phyloP scores from a whole-genome alignment of 2,888 invertebrate species.

The Drosophila subsilvestris region DNA sequence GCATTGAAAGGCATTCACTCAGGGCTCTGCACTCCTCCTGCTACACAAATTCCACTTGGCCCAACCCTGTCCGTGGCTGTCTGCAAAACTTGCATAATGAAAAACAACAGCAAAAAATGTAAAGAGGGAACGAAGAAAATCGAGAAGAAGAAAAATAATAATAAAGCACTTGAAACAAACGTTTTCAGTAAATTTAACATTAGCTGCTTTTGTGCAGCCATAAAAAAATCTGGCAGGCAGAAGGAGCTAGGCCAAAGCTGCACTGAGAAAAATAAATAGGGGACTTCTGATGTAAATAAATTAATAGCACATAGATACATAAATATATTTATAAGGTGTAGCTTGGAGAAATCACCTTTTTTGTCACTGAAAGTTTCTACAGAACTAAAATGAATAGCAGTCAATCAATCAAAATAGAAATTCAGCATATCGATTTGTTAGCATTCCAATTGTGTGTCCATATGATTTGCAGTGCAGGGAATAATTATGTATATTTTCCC shows the following conservation, averaged over 20 bases:
- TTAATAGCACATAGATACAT: background rate
- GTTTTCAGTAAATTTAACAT: slow-evolving; percentile 80
- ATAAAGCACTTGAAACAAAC: slow-evolving; percentile 81
- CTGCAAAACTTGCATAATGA: slow-evolving; percentile 47
- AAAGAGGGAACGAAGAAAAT: slow-evolving; percentile 21
- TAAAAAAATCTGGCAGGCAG: slow-evolving; percentile 63
- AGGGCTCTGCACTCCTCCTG: background rate
- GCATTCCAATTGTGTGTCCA: no score
- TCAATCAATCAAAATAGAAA: no score
- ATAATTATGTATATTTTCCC: background rate
- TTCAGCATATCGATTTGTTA: no score
- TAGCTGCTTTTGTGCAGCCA: slow-evolving; percentile 70
- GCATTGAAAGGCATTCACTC: slow-evolving; percentile 50
- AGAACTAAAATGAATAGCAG: no score
- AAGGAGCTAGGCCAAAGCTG: slow-evolving; percentile 12
- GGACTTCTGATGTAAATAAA: background rate
- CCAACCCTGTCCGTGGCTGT: background rate
- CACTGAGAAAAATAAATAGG: background rate
- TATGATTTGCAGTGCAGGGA: no score
- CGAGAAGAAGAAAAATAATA: slow-evolving; percentile 68
- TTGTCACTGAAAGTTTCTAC: no score
- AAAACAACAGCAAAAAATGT: slow-evolving; percentile 19
- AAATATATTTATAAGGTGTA: background rate
- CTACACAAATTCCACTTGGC: no score
- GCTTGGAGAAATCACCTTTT: no score